These are phyloP conservation scores for Austrolebias charrua DNA, from an alignment of 2,797 vertebrate species.

Conservation along the genomic window DNA sequence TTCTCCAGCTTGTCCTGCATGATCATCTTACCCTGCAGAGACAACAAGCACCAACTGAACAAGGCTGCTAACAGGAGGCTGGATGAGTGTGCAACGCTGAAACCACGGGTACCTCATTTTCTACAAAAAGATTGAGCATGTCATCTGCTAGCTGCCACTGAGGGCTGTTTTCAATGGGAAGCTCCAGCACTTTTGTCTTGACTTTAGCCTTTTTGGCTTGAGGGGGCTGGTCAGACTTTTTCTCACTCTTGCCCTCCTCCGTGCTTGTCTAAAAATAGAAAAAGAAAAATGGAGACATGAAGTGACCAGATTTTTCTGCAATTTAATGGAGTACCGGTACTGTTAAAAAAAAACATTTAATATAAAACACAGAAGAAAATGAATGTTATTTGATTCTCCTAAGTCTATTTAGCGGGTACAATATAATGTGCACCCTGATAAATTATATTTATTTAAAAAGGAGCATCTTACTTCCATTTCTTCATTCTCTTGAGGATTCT, in stretches of 20 bases:
- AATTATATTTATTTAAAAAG: background rate
- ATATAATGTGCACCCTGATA: too few species aligned
- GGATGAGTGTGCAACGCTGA: background rate
- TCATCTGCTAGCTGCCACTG: conserved; percentile 94
- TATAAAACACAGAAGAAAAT: too few species aligned
- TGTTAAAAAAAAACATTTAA: conserved; percentile 24
- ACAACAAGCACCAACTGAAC: conserved; percentile 30
- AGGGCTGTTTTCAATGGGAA: conserved; percentile 93
- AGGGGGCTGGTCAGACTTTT: conserved; percentile 94
- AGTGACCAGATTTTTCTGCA: background rate
- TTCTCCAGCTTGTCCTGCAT: conserved; percentile 99
- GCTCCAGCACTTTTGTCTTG: conserved; percentile 94
- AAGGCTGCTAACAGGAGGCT: background rate
- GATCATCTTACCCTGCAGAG: conserved; percentile 94
- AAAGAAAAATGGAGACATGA: background rate
- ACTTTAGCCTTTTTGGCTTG: conserved; percentile 99
- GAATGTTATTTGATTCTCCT: background rate
- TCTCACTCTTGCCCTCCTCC: conserved; percentile 88
- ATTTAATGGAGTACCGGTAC: conserved; percentile 7
- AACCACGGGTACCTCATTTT: conserved; percentile 88
- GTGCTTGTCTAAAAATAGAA: conserved; percentile 56
- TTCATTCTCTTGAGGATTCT: conserved; percentile 86
- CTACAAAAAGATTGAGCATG: conserved; percentile 92
- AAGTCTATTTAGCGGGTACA: background rate
- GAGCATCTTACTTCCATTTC: conserved; percentile 91